A percentile compares a stretch with the other conserved stretches of the same genome.
Evolutionary conservation across 2,113 vertebrate genomes (phyloP).

Genomic region (Elaphurus davidianus): DNA sequence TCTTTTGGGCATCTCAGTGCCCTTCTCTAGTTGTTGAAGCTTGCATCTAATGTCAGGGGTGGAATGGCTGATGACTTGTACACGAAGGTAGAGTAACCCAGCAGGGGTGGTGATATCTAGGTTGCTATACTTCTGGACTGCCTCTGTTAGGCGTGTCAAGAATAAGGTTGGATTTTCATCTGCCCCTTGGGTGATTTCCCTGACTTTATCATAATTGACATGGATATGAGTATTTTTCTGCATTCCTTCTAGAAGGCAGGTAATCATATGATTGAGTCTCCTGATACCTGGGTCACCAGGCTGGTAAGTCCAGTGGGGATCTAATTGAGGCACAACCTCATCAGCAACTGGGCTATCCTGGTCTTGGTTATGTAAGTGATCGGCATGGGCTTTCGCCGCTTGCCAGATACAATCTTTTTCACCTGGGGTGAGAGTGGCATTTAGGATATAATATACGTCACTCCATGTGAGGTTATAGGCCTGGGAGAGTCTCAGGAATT

Average conservation of each 20-base stretch:
- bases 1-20: background rate
- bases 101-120: background rate
- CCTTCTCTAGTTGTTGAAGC: background rate
- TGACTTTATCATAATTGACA: background rate
- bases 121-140: background rate
- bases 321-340: background rate
- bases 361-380: background rate
- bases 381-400: accelerated
- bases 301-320: background rate
- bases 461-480: background rate
- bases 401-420: background rate
- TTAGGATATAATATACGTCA: background rate
- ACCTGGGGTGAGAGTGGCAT: background rate
- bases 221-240: background rate
- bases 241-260: background rate
- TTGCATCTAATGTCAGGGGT: background rate
- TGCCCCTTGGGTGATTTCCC: background rate
- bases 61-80: background rate
- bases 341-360: background rate
- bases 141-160: background rate
- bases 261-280: background rate
- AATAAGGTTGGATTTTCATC: background rate
- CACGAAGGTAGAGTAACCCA: background rate
- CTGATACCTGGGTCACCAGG: background rate
- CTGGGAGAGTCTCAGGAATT: background rate